phyloP scores from a whole-genome alignment of 2,797 vertebrate species.

The Onychomys leucogaster region DNA sequence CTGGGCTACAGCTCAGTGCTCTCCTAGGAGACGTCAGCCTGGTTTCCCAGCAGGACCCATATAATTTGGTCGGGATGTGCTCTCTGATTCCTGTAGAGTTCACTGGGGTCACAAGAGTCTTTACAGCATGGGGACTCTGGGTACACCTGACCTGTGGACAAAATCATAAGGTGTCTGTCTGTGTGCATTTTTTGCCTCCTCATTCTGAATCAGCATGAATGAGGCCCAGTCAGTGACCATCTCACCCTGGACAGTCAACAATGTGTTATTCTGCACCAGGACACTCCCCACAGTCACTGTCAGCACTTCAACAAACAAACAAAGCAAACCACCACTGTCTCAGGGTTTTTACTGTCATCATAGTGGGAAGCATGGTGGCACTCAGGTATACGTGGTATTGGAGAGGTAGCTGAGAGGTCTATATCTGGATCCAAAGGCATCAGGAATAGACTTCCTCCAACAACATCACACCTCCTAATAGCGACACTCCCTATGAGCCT shows the following conservation, averaged over 20 bases:
- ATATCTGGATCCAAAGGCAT: neutral
- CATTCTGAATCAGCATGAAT: slow-evolving; percentile 94
- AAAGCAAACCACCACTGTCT: neutral
- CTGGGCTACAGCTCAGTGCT: slow-evolving; percentile 92
- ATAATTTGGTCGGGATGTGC: slow-evolving; percentile 95
- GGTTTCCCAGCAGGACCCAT: slow-evolving; percentile 94
- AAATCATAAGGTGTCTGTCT: slow-evolving; percentile 97
- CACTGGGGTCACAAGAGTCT: slow-evolving; percentile 95
- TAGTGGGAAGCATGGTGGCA: neutral
- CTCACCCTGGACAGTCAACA: slow-evolving; percentile 97
- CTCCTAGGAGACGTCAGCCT: slow-evolving; percentile 95
- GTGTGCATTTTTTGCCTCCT: slow-evolving; percentile 92
- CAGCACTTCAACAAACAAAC: slow-evolving; percentile 98
- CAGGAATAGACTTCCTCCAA: neutral
- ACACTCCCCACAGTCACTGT: slow-evolving; percentile 98
- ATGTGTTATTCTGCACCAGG: slow-evolving; percentile 97
- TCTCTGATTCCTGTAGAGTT: slow-evolving; percentile 96
- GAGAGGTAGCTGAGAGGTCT: neutral
- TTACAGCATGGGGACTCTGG: slow-evolving; percentile 93
- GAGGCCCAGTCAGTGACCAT: slow-evolving; percentile 95
- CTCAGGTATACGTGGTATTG: neutral
- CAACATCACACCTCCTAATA: neutral
- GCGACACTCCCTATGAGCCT: neutral
- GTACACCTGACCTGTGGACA: slow-evolving; percentile 95
- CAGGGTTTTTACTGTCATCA: neutral